Evolutionary conservation across 1,140 invertebrate genomes (phyloP).

Genomic region (Drosophila funebris): DNA sequence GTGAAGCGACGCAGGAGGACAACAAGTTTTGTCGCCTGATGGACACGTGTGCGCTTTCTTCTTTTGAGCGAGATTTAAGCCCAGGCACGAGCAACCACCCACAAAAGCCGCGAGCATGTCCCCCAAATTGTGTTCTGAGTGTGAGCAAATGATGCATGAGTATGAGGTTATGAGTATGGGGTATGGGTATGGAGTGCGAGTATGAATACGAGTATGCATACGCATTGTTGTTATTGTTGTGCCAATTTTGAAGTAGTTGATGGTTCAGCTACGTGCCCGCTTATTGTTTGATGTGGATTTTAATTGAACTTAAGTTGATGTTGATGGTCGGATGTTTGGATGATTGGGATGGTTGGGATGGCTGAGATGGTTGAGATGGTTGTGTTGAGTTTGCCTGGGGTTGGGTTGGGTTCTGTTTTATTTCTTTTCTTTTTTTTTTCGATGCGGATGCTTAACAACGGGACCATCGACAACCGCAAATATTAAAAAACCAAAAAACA

Average conservation of each 20-base stretch:
- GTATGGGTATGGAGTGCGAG: slow-evolving; percentile 10
- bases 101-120: slow-evolving; percentile 43
- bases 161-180: slow-evolving; percentile 6
- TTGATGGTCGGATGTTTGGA: slow-evolving; percentile 36
- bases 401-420: slow-evolving; percentile 27
- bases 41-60: slow-evolving; percentile 53
- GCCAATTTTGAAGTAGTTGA: slow-evolving; percentile 74
- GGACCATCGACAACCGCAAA: slow-evolving; percentile 72
- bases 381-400: background rate
- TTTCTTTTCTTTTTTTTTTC: too few relatives aligned
- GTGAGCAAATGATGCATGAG: too few relatives aligned
- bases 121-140: background rate
- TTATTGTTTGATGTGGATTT: slow-evolving; percentile 84
- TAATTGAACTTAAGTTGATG: slow-evolving; percentile 83
- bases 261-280: slow-evolving; percentile 73
- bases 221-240: slow-evolving; percentile 51
- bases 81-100: slow-evolving; percentile 49
- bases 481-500: slow-evolving; percentile 66
- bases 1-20: slow-evolving; percentile 19
- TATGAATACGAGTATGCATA: slow-evolving; percentile 16
- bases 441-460: slow-evolving; percentile 66
- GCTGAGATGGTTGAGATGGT: background rate
- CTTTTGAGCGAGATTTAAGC: slow-evolving; percentile 36
- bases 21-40: slow-evolving; percentile 45
- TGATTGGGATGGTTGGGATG: background rate